A percentile compares a stretch with the other conserved stretches of the same genome.
Conservation (phyloP, 2,888 invertebrate genomes). For the Punctoribates punctum region DNA sequence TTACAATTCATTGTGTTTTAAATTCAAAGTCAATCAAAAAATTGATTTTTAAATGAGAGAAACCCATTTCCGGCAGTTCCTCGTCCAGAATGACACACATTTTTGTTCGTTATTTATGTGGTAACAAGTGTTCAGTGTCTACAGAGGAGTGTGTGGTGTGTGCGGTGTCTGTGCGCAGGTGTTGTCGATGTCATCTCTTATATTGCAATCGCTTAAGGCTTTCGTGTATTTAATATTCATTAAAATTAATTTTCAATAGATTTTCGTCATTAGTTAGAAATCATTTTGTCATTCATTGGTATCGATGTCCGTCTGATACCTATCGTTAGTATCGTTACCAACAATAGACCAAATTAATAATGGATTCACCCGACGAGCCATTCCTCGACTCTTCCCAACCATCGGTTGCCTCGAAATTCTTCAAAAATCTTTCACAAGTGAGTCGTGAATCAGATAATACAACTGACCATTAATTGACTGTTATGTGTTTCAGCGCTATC, state of each 20-base stretch:
- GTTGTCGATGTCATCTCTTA: slow-evolving; percentile 22
- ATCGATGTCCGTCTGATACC: not conserved
- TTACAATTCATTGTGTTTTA: no score
- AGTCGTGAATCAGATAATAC: not conserved
- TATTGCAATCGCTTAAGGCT: slow-evolving; percentile 15
- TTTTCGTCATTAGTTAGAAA: not conserved
- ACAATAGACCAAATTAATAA: not conserved
- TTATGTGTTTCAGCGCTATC: slow-evolving; percentile 45
- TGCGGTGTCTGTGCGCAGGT: not conserved
- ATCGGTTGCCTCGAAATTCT: slow-evolving; percentile 4
- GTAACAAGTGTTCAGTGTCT: not conserved
- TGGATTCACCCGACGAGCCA: slow-evolving; percentile 21
- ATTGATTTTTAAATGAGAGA: no score
- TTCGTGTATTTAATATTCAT: not conserved
- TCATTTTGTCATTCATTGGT: not conserved
- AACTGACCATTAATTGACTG: not conserved
- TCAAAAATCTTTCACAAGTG: slow-evolving; percentile 28
- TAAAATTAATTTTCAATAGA: not conserved
- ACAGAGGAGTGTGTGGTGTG: not conserved
- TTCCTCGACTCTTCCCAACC: slow-evolving; percentile 21
- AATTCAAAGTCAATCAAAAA: no score
- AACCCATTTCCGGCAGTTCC: no score
- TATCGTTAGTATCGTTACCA: not conserved
- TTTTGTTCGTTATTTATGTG: not conserved
- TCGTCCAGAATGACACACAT: not conserved